Evolutionary conservation across 2,888 invertebrate genomes (phyloP).

Genomic region (Athalia circularis): DNA sequence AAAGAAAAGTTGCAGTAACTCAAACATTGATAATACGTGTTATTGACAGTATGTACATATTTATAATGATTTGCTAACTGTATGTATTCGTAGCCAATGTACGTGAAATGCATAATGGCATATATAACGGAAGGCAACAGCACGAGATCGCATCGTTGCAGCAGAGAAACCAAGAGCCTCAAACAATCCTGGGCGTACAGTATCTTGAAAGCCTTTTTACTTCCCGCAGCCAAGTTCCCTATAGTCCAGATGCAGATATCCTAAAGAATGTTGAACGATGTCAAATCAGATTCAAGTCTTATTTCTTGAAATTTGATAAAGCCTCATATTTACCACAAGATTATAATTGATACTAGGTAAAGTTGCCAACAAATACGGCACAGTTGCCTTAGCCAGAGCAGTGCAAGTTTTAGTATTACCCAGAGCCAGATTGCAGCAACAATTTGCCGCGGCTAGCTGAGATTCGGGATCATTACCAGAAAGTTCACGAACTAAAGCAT

Average conservation of each 20-base stretch:
- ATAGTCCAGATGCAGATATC: conserved; percentile 70
- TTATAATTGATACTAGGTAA: conserved; percentile 69
- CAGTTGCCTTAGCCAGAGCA: conserved; percentile 74
- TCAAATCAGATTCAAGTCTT: not conserved
- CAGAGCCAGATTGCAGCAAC: conserved; percentile 77
- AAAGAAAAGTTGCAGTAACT: conserved; percentile 45
- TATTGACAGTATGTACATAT: not conserved
- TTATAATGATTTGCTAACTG: conserved; percentile 57
- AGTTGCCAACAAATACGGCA: conserved; percentile 75
- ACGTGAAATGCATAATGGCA: conserved; percentile 62
- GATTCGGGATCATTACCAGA: conserved; percentile 74
- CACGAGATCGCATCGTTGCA: conserved; percentile 57
- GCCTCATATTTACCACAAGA: conserved; percentile 58
- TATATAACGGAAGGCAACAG: conserved; percentile 65
- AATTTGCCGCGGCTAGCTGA: conserved; percentile 76
- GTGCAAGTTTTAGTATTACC: conserved; percentile 74
- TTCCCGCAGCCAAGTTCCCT: conserved; percentile 68
- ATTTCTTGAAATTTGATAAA: not conserved
- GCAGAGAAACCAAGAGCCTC: conserved; percentile 59
- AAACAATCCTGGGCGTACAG: conserved; percentile 68
- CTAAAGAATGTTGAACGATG: conserved; percentile 53
- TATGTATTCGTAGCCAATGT: conserved; percentile 58
- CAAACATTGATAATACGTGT: not conserved
- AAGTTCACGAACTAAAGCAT: conserved; percentile 76
- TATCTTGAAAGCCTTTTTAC: conserved; percentile 62